Evolutionary conservation across 2,888 invertebrate species (phyloP).

Genomic region (Perizoma affinitatum): DNA sequence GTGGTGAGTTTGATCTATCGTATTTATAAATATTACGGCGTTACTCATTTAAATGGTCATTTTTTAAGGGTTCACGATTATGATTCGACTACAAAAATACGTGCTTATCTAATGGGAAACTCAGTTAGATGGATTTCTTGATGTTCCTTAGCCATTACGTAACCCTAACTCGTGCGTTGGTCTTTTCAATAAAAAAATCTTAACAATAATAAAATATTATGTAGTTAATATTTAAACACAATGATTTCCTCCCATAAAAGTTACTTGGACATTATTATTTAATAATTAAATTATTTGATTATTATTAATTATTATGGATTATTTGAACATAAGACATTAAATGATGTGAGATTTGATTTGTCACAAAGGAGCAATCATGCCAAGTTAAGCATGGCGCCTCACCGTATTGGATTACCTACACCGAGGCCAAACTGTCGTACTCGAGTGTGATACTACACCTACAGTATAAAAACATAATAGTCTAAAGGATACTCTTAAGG

Average conservation of each 20-base stretch:
- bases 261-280: too few relatives aligned
- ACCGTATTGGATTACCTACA: constrained; percentile 72
- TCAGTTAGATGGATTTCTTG: neutral
- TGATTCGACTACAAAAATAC: neutral
- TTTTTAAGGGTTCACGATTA: too few relatives aligned
- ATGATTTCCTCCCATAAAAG: too few relatives aligned
- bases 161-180: constrained; percentile 10
- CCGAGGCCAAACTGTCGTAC: constrained; percentile 58
- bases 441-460: constrained; percentile 55
- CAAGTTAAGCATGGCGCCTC: constrained; percentile 70
- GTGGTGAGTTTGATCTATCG: too few relatives aligned
- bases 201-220: constrained; percentile 2
- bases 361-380: constrained; percentile 63
- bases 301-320: too few relatives aligned
- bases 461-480: constrained; percentile 20
- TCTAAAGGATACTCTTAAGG: constrained; percentile 73
- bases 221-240: too few relatives aligned
- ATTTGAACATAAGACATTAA: too few relatives aligned
- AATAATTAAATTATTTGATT: too few relatives aligned
- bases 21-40: too few relatives aligned
- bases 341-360: constrained; percentile 37
- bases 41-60: neutral
- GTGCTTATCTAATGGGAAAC: neutral
- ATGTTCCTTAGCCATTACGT: neutral
- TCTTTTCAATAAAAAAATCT: constrained; percentile 8